Conservation (phyloP, 37 sponge, comb jelly and placozoan genomes). For the Halichondria panicea region DNA sequence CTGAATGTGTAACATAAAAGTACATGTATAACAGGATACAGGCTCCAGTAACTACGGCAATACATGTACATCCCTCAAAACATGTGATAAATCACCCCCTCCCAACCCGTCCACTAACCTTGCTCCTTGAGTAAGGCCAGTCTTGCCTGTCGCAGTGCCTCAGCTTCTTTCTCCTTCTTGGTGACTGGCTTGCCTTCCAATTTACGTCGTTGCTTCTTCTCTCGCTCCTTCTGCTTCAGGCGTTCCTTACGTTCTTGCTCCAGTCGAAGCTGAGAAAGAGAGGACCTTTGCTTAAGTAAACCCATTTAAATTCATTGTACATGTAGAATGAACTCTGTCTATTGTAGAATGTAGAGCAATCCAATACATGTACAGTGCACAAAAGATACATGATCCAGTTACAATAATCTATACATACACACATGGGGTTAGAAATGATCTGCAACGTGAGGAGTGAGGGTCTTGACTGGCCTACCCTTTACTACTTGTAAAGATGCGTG, state of each 20-base stretch:
- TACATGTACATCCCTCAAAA: no score
- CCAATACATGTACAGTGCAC: no score
- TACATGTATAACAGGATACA: not conserved
- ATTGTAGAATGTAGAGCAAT: no score
- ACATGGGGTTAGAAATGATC: not conserved
- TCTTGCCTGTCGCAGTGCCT: conserved; percentile 47
- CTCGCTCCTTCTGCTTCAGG: conserved; percentile 82
- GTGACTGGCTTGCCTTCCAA: conserved; percentile 90
- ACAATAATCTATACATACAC: not conserved
- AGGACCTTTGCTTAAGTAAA: no score
- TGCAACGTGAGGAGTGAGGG: no score
- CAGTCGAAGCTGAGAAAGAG: conserved; percentile 32
- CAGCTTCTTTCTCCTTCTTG: conserved; percentile 77
- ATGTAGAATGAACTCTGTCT: no score
- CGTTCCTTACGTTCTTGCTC: conserved; percentile 79
- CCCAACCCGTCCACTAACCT: conserved; percentile 44
- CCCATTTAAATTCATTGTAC: no score
- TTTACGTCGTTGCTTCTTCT: conserved; percentile 69
- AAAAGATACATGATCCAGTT: no score
- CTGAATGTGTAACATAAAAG: not conserved
- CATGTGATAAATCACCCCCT: no score
- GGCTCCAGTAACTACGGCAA: not conserved
- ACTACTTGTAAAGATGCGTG: no score
- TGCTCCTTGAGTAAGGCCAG: conserved; percentile 69
- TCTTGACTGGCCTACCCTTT: no score